Evolutionary conservation across 2,797 vertebrate species (phyloP), one percentile per base, ranked within the genome.

Genomic region (Picus viridis): DNA sequence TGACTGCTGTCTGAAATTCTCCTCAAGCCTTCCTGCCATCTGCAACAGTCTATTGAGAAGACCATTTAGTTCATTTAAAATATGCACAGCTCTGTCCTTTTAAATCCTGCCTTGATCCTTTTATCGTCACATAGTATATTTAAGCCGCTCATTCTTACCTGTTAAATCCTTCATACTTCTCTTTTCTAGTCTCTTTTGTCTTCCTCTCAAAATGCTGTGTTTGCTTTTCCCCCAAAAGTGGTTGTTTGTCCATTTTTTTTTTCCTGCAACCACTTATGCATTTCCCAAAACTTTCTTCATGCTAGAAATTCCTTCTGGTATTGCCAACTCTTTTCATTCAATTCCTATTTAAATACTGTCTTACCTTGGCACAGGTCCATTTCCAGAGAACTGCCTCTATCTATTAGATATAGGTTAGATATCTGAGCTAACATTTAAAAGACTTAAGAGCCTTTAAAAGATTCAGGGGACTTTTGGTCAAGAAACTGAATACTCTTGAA

Each of bases 161-260:
- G 27, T 78, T 70, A 92, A 91, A 86, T 83, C 61, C 64, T 79
- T 88, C 54, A 30, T 81, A 76, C 47, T 73, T 92, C 67, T 73
- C 22, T 87, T 77, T 92, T 63, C 62, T 75, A 81, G 29, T 76
- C 17, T 88, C 59, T 62, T 94, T 95, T 89, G 81, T 94, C 65
- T 94, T 86, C 32, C 32, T 20, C 54, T 64, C 49, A 73, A 79
- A 93, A 79, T 58, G n/a, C 63, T 79, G 12, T 83, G 34, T 88
- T 92, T 82, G 30, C 76, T 84, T 86, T 86, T 83, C n/a, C 43
- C 17, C 29, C 10, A 36, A 16, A 92, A 47, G 20, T 62, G 6
- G 22, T 19, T 68, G 54, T 4, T 91, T 89, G 22, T 83, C 76
- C 26, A 18, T 89, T 91, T 62, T n/a, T 5, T 47, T 2, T 64